These are phyloP conservation scores for Thryonomys swinderianus DNA, from an alignment of 2,113 vertebrate genomes.

Conservation along the genomic window DNA sequence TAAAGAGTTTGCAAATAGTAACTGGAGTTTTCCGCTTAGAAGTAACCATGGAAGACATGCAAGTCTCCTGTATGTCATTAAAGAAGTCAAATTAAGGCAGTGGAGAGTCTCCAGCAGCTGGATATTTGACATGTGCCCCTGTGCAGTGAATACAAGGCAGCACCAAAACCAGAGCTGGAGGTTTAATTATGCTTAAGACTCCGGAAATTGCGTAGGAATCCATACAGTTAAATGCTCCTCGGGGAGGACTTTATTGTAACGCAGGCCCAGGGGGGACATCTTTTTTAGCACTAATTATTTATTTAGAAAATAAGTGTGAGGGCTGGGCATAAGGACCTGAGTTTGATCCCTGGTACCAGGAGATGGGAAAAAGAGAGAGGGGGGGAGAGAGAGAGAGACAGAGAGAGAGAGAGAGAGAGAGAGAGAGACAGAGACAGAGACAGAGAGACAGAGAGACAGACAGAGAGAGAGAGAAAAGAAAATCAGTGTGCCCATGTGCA, in stretches of 20 bases:
- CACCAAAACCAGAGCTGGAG: neutral
- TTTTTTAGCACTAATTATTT: neutral
- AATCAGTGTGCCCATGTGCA: neutral
- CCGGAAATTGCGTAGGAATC: neutral
- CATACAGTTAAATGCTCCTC: neutral
- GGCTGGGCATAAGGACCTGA: no score
- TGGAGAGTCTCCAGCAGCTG: neutral
- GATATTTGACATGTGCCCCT: neutral
- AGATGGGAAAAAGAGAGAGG: no score
- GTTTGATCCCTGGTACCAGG: no score
- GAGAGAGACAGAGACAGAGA: no score
- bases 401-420: no score
- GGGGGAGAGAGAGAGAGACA: no score
- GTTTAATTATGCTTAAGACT: neutral
- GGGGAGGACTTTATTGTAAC: constrained; percentile 28
- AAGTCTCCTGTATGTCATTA: neutral
- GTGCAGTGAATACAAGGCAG: neutral
- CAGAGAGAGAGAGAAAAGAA: neutral
- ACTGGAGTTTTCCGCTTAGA: constrained; percentile 4
- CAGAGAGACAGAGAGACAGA: no score
- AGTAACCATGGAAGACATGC: constrained; percentile 8
- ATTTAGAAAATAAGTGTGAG: neutral
- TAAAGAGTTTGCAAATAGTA: neutral
- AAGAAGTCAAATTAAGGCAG: neutral
- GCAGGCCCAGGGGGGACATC: neutral